Evolutionary conservation across 2,797 vertebrate genomes (phyloP).

Genomic region (Dryobates pubescens): DNA sequence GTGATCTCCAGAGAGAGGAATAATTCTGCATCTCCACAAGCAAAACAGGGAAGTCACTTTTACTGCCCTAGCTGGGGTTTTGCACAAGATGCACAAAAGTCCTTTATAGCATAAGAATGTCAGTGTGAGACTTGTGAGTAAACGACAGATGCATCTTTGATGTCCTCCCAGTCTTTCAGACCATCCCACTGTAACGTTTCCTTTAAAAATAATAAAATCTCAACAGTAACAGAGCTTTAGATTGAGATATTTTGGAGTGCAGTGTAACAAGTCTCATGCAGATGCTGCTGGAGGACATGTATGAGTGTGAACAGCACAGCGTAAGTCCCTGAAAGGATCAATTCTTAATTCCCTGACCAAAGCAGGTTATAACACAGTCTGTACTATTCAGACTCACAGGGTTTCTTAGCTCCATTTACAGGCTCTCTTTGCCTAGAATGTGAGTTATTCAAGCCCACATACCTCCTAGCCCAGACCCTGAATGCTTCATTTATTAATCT

Average conservation of each 20-base stretch:
- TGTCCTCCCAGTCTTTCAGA: neutral
- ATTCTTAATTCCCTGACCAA: neutral
- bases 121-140: neutral
- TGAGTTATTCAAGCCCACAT: neutral
- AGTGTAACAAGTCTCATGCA: neutral
- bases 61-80: neutral
- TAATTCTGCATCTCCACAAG: neutral
- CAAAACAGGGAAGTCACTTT: neutral
- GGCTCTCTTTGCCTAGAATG: neutral
- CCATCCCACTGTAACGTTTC: neutral
- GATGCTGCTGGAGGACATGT: neutral
- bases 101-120: neutral
- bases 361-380: neutral
- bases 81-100: neutral
- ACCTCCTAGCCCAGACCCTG: conserved; percentile 11
- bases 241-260: neutral
- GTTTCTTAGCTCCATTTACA: neutral
- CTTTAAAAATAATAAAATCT: neutral
- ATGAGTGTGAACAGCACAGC: neutral
- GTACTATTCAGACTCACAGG: neutral
- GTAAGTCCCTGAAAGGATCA: neutral
- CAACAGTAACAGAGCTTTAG: neutral
- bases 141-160: neutral
- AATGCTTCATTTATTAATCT: neutral
- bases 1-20: conserved; percentile 32